Percentiles rank a stretch among this genome's conserved stretches.
Conservation (phyloP, 2,888 invertebrate genomes). For the Oasisia sp. region DNA sequence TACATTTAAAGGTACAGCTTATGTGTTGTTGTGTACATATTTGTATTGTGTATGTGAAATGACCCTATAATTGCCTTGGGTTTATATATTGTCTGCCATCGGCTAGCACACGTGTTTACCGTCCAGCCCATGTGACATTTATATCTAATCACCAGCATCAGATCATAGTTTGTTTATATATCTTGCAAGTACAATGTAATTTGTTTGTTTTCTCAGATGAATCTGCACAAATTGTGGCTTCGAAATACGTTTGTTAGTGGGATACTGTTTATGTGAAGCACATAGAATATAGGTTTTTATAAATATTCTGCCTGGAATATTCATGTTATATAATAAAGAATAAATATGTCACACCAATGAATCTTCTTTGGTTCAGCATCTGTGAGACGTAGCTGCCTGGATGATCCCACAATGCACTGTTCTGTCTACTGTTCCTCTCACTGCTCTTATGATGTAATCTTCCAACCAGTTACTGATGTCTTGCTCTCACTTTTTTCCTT, state of each 20-base stretch:
- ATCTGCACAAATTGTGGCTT: constrained; percentile 9
- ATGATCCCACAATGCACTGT: no score
- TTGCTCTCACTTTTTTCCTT: no score
- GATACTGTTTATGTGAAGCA: background rate
- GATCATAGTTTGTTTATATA: background rate
- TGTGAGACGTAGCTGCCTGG: no score
- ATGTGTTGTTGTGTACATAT: background rate
- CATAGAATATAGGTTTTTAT: background rate
- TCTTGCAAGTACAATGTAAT: background rate
- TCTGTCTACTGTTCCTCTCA: no score
- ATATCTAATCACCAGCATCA: background rate
- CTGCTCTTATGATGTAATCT: no score
- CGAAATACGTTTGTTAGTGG: background rate
- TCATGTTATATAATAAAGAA: background rate
- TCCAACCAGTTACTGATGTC: no score
- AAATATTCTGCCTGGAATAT: background rate
- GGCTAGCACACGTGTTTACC: background rate
- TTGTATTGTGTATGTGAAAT: background rate
- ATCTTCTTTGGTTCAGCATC: no score
- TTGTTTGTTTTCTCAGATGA: background rate
- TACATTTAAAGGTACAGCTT: background rate
- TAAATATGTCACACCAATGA: background rate
- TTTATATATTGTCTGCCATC: background rate
- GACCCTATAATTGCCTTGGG: background rate
- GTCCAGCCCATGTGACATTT: background rate